Percentiles rank a stretch among this genome's conserved stretches.
These are phyloP conservation scores for Morone chrysops DNA, from an alignment of 2,113 vertebrate genomes.

Conservation along the genomic window DNA sequence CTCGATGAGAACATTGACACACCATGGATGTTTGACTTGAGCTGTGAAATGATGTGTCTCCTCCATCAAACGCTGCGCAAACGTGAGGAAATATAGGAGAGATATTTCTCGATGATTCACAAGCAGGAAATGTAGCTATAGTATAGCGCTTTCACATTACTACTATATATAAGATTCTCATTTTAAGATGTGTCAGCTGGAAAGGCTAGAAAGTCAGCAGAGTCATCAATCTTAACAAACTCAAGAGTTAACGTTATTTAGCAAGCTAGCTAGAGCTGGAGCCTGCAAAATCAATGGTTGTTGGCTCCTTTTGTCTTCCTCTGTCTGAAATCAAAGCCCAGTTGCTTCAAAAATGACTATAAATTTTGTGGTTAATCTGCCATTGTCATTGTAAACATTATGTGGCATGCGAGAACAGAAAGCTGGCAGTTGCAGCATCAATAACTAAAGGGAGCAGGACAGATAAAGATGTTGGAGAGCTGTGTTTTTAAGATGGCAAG, in stretches of 20 bases:
- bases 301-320: background rate
- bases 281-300: too few relatives aligned
- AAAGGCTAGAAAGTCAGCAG: too few relatives aligned
- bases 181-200: background rate
- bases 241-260: background rate
- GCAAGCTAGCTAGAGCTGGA: background rate
- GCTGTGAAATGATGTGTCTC: conserved; percentile 33
- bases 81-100: conserved; percentile 5
- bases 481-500: background rate
- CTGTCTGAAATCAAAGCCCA: too few relatives aligned
- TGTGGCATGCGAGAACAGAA: background rate
- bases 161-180: background rate
- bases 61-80: conserved; percentile 19
- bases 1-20: conserved; percentile 24
- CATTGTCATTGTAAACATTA: background rate
- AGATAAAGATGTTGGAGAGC: too few relatives aligned
- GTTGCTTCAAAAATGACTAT: too few relatives aligned
- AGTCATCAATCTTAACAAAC: too few relatives aligned
- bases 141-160: too few relatives aligned
- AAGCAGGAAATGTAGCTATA: background rate
- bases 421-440: background rate
- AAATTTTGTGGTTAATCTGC: background rate
- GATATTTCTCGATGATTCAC: conserved; percentile 1
- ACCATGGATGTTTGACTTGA: conserved; percentile 29
- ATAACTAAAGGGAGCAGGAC: too few relatives aligned